Evolutionary conservation across 2,888 invertebrate genomes (phyloP).

Genomic region (Rotaria socialis): DNA sequence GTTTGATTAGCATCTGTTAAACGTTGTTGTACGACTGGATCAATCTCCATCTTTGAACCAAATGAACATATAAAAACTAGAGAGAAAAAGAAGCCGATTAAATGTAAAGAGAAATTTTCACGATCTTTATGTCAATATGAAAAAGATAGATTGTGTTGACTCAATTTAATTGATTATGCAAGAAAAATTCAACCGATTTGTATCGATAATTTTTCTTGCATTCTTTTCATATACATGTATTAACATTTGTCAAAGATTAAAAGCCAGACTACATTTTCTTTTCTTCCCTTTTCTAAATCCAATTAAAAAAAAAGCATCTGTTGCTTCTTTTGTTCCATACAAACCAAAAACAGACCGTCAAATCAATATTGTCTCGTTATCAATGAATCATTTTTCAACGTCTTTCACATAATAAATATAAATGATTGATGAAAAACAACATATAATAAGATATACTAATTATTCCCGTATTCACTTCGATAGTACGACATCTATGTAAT

Average conservation of each 20-base stretch:
- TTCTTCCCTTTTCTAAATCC: not conserved
- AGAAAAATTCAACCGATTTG: not conserved
- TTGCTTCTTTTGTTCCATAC: not conserved
- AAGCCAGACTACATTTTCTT: not conserved
- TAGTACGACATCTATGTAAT: too few species aligned
- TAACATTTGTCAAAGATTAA: not conserved
- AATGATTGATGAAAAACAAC: too few species aligned
- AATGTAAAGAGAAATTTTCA: not conserved
- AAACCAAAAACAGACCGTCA: not conserved
- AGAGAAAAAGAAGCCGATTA: not conserved
- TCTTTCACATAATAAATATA: not conserved
- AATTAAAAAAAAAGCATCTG: too few species aligned
- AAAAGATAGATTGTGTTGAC: not conserved
- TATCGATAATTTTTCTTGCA: not conserved
- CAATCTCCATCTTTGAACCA: not conserved
- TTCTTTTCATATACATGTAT: not conserved
- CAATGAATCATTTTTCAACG: not conserved
- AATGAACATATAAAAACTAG: not conserved
- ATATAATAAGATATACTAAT: too few species aligned
- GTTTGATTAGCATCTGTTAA: slow-evolving; percentile 26
- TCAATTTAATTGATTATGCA: not conserved
- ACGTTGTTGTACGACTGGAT: not conserved
- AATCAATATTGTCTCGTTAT: not conserved
- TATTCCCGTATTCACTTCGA: too few species aligned
- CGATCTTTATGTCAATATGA: not conserved